Base-by-base conservation (phyloP, 2,888 invertebrate species). In the Andrena minutula region DNA sequence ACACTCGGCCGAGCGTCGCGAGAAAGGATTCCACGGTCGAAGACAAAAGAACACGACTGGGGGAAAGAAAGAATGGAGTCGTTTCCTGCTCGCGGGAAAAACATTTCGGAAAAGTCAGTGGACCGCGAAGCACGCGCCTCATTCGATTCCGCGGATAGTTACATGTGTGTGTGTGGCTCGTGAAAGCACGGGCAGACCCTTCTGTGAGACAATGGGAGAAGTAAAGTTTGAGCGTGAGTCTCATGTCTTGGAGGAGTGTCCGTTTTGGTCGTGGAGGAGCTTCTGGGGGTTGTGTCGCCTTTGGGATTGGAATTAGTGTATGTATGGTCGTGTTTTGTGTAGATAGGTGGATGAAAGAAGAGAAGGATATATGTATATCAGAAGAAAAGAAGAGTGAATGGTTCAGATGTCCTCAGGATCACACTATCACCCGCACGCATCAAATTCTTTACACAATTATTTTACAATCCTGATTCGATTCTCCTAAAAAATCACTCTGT, bases 61-160 rank as follows among this genome's bases (percentile, higher is more conserved):
- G 56, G 56, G 28, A 41, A 70, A 28, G 84, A 83, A 82, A 83
- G 83, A 79, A 80, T 51, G 72, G 70, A 66, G 75, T 65, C 75
- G 71, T 80, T 84, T 80, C 82, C 68, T 79, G 61, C 69, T 58
- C 5, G 56, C 68, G 61, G 76, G 88, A 89, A 87, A 90, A 89
- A 88, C 88, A 83, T 86, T 86, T 88, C 86, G 88, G 88, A 83
- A 89, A 89, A 89, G 72, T 86, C 89, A 89, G 84, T 86, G 80
- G 85, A 89, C 86, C 89, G 89, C 80, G 85, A 89, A 87, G 56
- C 60, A 51, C 60, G 58, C 69, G 53, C 73, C 78, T 82, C 81
- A 70, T 85, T 80, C 76, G 78, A 61, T 66, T 35, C 63, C 64
- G 20, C 56, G 74, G 60, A 35, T 26, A 30, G 41, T 16, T 41